Evolutionary conservation across 1,140 invertebrate genomes (phyloP).

Genomic region (Sitobion miscanthi): DNA sequence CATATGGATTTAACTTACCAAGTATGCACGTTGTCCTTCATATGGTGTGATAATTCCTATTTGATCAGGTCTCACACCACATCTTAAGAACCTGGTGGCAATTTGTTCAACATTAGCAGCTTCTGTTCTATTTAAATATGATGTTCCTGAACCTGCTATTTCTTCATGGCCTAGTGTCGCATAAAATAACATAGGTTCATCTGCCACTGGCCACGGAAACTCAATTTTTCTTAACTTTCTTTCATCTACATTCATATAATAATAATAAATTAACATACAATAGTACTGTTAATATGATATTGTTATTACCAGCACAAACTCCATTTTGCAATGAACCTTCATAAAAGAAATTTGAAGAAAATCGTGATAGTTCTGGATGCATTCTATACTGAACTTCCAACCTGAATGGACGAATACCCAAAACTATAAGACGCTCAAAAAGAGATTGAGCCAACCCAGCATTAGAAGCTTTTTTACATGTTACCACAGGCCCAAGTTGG

Average conservation of each 20-base stretch:
- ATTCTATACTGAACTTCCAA: constrained; percentile 99
- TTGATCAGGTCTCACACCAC: constrained; percentile 95
- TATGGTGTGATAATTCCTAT: constrained; percentile 99
- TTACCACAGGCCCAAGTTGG: constrained; percentile 96
- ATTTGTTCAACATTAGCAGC: constrained; percentile 98
- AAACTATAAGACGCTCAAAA: constrained; percentile 95
- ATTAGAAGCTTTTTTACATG: constrained; percentile 98
- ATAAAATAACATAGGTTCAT: constrained; percentile 99
- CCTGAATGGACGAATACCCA: constrained; percentile 93
- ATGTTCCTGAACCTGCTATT: constrained; percentile 97
- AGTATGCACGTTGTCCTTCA: constrained; percentile 96
- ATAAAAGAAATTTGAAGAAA: constrained; percentile 99
- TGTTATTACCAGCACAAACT: constrained; percentile 80
- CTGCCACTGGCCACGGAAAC: constrained; percentile 96
- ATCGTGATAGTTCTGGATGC: constrained; percentile 95
- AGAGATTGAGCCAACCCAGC: constrained; percentile 97
- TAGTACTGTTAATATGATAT: neutral
- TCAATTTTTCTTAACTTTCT: constrained; percentile 88
- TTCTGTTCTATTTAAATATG: constrained; percentile 97
- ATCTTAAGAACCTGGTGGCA: constrained; percentile 89
- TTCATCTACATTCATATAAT: constrained; percentile 72
- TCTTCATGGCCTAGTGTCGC: constrained; percentile 98
- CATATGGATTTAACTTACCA: constrained; percentile 67
- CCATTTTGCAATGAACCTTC: constrained; percentile 98
- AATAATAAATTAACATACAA: neutral